A percentile compares a stretch with the other conserved stretches of the same genome.
Conservation (phyloP, 2,888 invertebrate species). For the Glyphotaelius pellucidus region DNA sequence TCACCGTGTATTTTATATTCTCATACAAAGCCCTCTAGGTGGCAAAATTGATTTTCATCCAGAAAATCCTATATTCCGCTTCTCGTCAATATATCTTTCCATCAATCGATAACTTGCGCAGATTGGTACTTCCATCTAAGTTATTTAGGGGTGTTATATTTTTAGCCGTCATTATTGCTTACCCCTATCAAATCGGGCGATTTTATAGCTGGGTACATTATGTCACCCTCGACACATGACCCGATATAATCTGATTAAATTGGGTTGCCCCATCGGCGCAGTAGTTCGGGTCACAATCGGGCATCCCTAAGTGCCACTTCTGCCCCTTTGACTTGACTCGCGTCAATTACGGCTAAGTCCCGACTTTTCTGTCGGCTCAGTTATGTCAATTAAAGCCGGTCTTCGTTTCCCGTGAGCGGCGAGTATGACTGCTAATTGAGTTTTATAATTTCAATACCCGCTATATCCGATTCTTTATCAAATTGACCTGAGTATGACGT, state of each 20-base stretch:
- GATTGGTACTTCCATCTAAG: neutral
- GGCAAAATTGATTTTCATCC: neutral
- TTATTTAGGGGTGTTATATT: neutral
- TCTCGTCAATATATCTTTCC: neutral
- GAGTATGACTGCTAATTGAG: neutral
- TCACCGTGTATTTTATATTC: neutral
- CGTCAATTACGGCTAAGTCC: slow-evolving; percentile 18
- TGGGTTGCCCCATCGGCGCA: slow-evolving; percentile 5
- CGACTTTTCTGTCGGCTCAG: neutral
- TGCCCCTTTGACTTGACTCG: slow-evolving; percentile 44
- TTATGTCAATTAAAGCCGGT: neutral
- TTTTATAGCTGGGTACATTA: slow-evolving; percentile 1
- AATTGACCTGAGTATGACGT: too few species aligned
- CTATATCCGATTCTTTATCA: too few species aligned
- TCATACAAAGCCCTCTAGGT: neutral
- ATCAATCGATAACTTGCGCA: neutral
- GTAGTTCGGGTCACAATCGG: slow-evolving; percentile 21
- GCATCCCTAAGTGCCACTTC: slow-evolving; percentile 53
- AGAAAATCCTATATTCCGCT: neutral
- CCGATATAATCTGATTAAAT: slow-evolving; percentile 14
- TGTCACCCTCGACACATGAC: slow-evolving; percentile 11
- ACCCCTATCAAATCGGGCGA: neutral
- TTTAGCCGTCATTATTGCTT: neutral
- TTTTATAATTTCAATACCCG: too few species aligned
- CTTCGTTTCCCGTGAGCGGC: neutral